Conservation (phyloP, 2,113 vertebrate species). For the Hyaena hyaena region DNA sequence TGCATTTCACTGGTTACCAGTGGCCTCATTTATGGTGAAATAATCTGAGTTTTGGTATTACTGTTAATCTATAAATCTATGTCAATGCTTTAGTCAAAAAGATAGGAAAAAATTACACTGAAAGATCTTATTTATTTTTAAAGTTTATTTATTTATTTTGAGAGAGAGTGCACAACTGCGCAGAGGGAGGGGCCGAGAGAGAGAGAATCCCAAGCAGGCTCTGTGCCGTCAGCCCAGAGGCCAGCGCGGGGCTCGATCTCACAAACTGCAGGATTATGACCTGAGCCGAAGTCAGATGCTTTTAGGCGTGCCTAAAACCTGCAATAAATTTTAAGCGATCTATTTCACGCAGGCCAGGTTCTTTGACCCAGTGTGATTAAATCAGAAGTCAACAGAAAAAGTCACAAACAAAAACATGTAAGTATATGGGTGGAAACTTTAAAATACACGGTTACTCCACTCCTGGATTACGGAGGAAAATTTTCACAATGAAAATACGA, state of each 20-base stretch:
- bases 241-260: no score
- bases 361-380: slow-evolving; percentile 44
- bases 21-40: not conserved
- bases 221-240: no score
- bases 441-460: no score
- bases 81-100: not conserved
- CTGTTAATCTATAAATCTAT: not conserved
- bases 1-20: not conserved
- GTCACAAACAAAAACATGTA: not conserved
- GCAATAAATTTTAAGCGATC: not conserved
- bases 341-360: not conserved
- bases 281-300: no score
- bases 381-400: not conserved
- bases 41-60: not conserved
- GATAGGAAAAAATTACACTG: not conserved
- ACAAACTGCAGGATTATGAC: no score
- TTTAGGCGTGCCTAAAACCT: no score
- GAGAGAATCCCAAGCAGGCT: no score
- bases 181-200: no score
- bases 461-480: not conserved
- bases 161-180: no score
- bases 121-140: not conserved
- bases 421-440: not conserved
- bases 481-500: not conserved
- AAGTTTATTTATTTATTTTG: no score